A percentile compares a stretch with the other conserved stretches of the same genome.
Evolutionary conservation across 2,113 vertebrate genomes (phyloP).

Genomic region (Pseudorectes ferrugineus): DNA sequence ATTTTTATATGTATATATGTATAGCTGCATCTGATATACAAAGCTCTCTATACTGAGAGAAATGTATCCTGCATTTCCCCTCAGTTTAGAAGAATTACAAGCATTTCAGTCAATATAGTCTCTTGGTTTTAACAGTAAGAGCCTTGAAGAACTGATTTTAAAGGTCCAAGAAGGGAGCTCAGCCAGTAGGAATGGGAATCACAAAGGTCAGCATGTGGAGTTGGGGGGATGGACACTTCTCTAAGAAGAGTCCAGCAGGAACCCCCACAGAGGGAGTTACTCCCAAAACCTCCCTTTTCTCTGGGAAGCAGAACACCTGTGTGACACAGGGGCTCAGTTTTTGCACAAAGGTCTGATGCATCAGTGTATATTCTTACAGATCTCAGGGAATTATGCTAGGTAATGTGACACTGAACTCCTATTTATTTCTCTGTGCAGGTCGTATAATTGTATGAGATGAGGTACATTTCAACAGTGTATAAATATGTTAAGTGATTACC

Average conservation of each 20-base stretch:
- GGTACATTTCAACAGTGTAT: neutral
- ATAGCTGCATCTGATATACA: neutral
- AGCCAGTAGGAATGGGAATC: neutral
- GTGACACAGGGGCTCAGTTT: neutral
- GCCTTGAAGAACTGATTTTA: neutral
- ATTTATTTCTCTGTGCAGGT: neutral
- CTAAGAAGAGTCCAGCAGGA: neutral
- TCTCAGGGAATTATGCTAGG: neutral
- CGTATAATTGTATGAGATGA: neutral
- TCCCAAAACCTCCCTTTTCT: neutral
- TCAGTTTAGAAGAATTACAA: neutral
- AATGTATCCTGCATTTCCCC: neutral
- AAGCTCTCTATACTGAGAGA: neutral
- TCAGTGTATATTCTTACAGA: neutral
- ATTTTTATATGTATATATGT: neutral
- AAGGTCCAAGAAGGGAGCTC: neutral
- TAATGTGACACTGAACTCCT: neutral
- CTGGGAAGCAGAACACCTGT: neutral
- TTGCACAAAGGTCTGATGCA: neutral
- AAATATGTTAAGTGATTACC: neutral
- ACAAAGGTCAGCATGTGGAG: neutral
- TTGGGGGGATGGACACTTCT: neutral
- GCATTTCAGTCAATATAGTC: neutral
- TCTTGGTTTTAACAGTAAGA: neutral
- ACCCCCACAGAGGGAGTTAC: neutral